phyloP scores from a whole-genome alignment of 2,888 invertebrate genomes.

The Stenchaetothrips biformis region DNA sequence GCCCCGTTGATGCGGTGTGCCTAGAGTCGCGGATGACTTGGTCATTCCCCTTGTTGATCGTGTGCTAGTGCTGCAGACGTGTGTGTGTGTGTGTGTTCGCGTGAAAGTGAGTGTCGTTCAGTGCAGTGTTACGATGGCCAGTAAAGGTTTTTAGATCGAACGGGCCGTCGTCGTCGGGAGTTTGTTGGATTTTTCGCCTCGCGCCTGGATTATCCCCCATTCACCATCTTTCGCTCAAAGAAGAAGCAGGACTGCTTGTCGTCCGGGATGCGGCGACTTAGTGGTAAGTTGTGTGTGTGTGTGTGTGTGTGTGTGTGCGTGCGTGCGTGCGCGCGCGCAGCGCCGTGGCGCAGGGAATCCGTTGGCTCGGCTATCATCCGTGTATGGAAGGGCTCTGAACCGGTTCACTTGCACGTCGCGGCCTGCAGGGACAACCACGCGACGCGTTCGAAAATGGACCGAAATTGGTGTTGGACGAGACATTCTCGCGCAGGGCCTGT shows the following conservation, averaged over 20 bases:
- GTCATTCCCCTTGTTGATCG: too few relatives aligned
- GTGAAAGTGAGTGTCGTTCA: background rate
- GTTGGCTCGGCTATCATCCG: background rate
- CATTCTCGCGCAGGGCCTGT: too few relatives aligned
- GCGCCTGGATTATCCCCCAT: constrained; percentile 6
- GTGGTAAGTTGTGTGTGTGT: constrained; percentile 15
- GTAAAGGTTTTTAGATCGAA: too few relatives aligned
- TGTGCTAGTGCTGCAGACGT: background rate
- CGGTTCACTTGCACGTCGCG: too few relatives aligned
- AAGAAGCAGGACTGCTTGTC: constrained; percentile 20
- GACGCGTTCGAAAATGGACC: too few relatives aligned
- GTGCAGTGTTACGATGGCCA: too few relatives aligned
- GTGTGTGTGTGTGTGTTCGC: background rate
- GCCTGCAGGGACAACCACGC: too few relatives aligned
- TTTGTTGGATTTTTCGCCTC: background rate
- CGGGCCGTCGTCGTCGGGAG: too few relatives aligned
- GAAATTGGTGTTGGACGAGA: too few relatives aligned
- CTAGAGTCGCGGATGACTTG: too few relatives aligned
- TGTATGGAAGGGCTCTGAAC: background rate
- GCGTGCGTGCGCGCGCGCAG: background rate
- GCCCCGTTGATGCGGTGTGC: too few relatives aligned
- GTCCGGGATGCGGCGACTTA: constrained; percentile 14
- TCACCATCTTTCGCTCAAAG: constrained; percentile 18
- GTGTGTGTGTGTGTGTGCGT: background rate
- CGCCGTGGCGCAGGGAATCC: background rate